A percentile compares a stretch with the other conserved stretches of the same genome.
Evolutionary conservation across 2,797 vertebrate genomes (phyloP).

Genomic region (Sebastes steindachneri): DNA sequence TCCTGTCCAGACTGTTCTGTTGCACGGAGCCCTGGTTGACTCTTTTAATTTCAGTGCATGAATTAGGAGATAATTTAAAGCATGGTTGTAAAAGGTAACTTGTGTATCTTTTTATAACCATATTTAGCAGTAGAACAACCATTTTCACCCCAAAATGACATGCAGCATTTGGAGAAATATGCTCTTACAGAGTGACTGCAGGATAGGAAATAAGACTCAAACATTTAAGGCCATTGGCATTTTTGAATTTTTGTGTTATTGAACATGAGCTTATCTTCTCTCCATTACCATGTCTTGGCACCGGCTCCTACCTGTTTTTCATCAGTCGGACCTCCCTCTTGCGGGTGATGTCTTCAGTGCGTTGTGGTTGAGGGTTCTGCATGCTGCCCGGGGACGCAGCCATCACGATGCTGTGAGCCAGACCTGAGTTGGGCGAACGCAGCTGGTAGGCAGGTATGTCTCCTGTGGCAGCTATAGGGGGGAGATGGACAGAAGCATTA

Average conservation of each 20-base stretch:
- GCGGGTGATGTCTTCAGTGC: slow-evolving; percentile 92
- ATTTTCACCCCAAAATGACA: neutral
- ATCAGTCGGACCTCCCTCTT: slow-evolving; percentile 94
- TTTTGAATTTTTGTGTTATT: neutral
- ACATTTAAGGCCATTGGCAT: neutral
- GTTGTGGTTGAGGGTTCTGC: slow-evolving; percentile 87
- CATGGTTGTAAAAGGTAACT: neutral
- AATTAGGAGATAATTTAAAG: neutral
- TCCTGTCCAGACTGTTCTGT: neutral
- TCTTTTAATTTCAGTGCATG: neutral
- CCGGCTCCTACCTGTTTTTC: slow-evolving; percentile 91
- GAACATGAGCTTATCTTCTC: neutral
- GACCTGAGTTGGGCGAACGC: slow-evolving; percentile 87
- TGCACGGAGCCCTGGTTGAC: neutral
- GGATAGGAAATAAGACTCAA: neutral
- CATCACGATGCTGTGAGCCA: slow-evolving; percentile 93
- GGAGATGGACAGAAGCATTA: neutral
- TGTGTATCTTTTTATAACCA: neutral
- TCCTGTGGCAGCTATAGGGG: slow-evolving; percentile 89
- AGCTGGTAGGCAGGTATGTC: slow-evolving; percentile 96
- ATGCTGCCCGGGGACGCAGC: slow-evolving; percentile 88
- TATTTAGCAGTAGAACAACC: neutral
- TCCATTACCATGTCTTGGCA: neutral
- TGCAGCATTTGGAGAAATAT: neutral
- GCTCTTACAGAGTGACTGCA: neutral